Conservation (phyloP, 2,888 invertebrate genomes). For the Carabus problematicus region DNA sequence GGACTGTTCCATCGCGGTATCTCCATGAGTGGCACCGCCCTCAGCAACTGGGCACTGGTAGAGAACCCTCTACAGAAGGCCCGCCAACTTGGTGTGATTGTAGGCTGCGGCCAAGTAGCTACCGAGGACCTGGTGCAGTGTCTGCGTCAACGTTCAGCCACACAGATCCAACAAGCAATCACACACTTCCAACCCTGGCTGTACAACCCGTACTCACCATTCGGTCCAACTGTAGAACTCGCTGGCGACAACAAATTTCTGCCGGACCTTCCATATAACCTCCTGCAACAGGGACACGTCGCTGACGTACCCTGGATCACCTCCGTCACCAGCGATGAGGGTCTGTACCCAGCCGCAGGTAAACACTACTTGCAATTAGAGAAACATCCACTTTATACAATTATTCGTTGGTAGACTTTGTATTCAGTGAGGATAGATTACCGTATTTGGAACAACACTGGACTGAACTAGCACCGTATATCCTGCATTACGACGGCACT, state of each 20-base stretch:
- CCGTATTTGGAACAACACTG: slow-evolving; percentile 52
- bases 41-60: slow-evolving; percentile 50
- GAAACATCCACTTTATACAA: neutral
- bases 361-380: slow-evolving; percentile 30
- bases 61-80: slow-evolving; percentile 49
- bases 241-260: slow-evolving; percentile 49
- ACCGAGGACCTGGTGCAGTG: slow-evolving; percentile 50
- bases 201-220: slow-evolving; percentile 50
- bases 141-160: slow-evolving; percentile 49
- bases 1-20: slow-evolving; percentile 53
- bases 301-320: slow-evolving; percentile 54
- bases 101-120: slow-evolving; percentile 50
- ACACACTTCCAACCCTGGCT: slow-evolving; percentile 44
- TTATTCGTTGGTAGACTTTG: slow-evolving; percentile 34
- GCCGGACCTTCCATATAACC: slow-evolving; percentile 51
- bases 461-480: slow-evolving; percentile 55
- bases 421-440: slow-evolving; percentile 32
- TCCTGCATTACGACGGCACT: slow-evolving; percentile 57
- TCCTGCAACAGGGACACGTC: slow-evolving; percentile 51
- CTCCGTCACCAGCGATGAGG: slow-evolving; percentile 54
- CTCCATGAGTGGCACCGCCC: slow-evolving; percentile 53
- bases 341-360: slow-evolving; percentile 52
- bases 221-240: slow-evolving; percentile 55
- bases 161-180: slow-evolving; percentile 46
- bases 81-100: slow-evolving; percentile 46